Percentiles rank a stretch among this genome's conserved stretches.
phyloP scores from a whole-genome alignment of 2,797 vertebrate genomes.

The Etheostoma perlongum region DNA sequence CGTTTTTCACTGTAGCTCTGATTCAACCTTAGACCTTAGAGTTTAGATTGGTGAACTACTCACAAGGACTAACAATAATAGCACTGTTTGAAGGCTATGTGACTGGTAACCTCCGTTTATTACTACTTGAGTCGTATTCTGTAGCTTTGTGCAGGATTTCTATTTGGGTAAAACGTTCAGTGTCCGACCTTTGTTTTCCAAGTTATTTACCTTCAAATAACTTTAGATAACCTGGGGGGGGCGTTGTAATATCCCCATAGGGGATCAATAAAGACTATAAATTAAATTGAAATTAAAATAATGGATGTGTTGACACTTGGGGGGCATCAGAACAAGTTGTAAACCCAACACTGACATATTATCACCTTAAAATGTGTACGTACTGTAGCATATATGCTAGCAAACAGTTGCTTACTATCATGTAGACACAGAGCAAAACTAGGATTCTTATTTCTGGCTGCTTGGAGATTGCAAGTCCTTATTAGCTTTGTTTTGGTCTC shows the following conservation, averaged over 20 bases:
- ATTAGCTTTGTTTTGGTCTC: constrained; percentile 9
- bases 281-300: no score
- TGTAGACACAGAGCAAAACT: neutral
- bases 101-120: neutral
- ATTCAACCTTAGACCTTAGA: neutral
- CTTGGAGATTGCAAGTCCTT: neutral
- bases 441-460: neutral
- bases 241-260: no score
- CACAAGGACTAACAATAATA: neutral
- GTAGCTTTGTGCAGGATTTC: neutral
- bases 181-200: neutral
- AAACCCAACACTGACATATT: neutral
- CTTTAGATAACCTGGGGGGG: neutral
- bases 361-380: neutral
- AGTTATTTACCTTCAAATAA: neutral
- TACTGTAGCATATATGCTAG: neutral
- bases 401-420: no score
- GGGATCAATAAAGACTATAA: no score
- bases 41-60: neutral
- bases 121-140: neutral
- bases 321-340: neutral
- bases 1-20: neutral
- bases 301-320: neutral
- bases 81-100: neutral
- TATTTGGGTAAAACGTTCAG: neutral